Evolutionary conservation across 2,113 vertebrate genomes (phyloP).

Genomic region (Sturnus vulgaris): DNA sequence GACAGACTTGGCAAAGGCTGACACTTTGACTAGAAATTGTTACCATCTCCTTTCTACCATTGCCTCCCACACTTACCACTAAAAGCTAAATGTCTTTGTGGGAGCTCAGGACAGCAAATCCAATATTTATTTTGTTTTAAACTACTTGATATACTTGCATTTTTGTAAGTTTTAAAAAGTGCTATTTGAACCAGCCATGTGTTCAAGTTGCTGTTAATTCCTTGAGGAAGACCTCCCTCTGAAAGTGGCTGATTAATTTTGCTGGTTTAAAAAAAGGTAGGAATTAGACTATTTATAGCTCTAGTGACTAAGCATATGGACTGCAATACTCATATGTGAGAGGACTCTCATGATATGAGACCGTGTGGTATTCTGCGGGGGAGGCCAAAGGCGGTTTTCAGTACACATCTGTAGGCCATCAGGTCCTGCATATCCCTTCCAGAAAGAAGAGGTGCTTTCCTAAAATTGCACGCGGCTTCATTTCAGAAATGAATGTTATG

Average conservation of each 20-base stretch:
- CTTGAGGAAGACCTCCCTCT: not conserved
- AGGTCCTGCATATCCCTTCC: not conserved
- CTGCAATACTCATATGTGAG: not conserved
- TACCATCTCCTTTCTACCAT: not conserved
- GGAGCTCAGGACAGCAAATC: not conserved
- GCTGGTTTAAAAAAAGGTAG: not conserved
- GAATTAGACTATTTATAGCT: constrained; percentile 44
- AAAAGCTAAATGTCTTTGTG: not conserved
- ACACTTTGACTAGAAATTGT: not conserved
- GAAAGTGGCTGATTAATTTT: not conserved
- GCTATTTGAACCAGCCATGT: not conserved
- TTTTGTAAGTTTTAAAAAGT: not conserved
- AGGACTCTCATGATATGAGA: not conserved
- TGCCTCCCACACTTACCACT: not conserved
- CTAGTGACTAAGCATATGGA: constrained; percentile 18
- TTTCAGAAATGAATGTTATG: not conserved
- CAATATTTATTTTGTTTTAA: not conserved
- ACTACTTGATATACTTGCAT: not conserved
- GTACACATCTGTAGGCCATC: constrained; percentile 35
- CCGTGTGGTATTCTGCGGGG: not conserved
- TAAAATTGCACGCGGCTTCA: not conserved
- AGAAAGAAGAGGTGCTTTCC: not conserved
- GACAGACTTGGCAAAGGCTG: not conserved
- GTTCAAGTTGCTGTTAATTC: not conserved
- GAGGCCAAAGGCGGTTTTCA: not conserved